Percentiles rank a stretch among this genome's conserved stretches.
Conservation (phyloP, 2,113 vertebrate genomes). For the Anarhynchus alexandrinus region DNA sequence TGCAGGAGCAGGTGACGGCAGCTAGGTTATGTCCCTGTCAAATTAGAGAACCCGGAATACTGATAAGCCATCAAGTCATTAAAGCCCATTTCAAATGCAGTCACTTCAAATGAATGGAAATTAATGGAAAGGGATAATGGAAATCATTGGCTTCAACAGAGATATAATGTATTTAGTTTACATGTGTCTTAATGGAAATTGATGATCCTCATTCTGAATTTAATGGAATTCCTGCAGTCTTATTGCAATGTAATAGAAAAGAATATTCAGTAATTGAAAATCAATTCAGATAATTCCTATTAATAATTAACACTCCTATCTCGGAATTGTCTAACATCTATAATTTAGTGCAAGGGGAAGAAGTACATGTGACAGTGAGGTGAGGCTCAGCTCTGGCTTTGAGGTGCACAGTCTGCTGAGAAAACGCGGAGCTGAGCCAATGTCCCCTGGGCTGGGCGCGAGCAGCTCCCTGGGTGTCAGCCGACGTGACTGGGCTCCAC, state of each 20-base stretch:
- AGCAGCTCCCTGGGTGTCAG: background rate
- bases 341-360: slow-evolving; percentile 53
- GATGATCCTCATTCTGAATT: slow-evolving; percentile 62
- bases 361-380: background rate
- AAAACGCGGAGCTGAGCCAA: background rate
- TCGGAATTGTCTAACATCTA: slow-evolving; percentile 33
- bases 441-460: background rate
- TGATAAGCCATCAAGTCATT: background rate
- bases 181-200: slow-evolving; percentile 63
- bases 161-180: slow-evolving; percentile 1
- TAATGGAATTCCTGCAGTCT: slow-evolving; percentile 68
- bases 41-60: background rate
- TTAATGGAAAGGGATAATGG: slow-evolving; percentile 40
- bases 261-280: slow-evolving; percentile 70
- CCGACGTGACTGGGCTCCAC: accelerated
- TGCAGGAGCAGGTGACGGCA: background rate
- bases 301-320: slow-evolving; percentile 72
- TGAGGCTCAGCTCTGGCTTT: background rate
- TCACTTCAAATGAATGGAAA: slow-evolving; percentile 26
- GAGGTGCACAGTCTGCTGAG: background rate
- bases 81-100: background rate
- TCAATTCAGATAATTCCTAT: slow-evolving; percentile 74
- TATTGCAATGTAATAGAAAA: slow-evolving; percentile 66
- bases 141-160: slow-evolving; percentile 33
- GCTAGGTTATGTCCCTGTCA: background rate